Evolutionary conservation across 2,113 vertebrate genomes (phyloP), one percentile per base, ranked within the genome.

Genomic region (Nerophis ophidion): DNA sequence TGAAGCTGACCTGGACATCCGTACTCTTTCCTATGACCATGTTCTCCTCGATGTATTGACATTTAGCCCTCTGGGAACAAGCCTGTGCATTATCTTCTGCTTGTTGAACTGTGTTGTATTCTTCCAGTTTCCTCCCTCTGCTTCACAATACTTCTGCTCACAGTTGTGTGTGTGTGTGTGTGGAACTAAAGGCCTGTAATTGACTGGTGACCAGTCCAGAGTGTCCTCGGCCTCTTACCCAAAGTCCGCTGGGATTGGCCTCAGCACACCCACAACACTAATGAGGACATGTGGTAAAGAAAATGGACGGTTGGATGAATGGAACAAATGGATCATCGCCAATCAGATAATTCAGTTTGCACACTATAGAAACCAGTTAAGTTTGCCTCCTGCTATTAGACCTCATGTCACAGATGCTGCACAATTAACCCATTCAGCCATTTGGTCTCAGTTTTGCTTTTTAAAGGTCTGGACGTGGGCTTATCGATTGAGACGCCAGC

Each of bases 401-500:
- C 63, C 57, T 16, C 63, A 57, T 72, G 69, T 81, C 70, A 71
- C 70, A 74, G 70, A 74, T 9, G 17, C 77, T 83, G 81, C 86
- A 81, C 73, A 83, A 79, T 87, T 72, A 85, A 82, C 77, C 65
- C 70, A 48, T 38, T 35, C 63, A 77, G 66, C 73, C 68, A 38
- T 77, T 72, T 61, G 65, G 66, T 74, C 62, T 61, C 57, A 57
- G 69, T 34, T 68, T 69, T 1, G 13, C 63, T 68, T 62, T 62
- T 61, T 72, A 85, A 78, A 82, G 67, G 78, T 80, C 81, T 80
- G 72, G 54, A 68, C 8, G 17, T 36, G 34, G 51, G 19, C 63
- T 68, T 61, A 84, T 80, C 16, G 75, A 83, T 80, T 72, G 72
- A 80, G 71, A 76, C 60, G 5, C 60, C 57, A 64, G 50, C 61